phyloP scores from a whole-genome alignment of 2,888 invertebrate genomes.

The Glyphotaelius pellucidus region DNA sequence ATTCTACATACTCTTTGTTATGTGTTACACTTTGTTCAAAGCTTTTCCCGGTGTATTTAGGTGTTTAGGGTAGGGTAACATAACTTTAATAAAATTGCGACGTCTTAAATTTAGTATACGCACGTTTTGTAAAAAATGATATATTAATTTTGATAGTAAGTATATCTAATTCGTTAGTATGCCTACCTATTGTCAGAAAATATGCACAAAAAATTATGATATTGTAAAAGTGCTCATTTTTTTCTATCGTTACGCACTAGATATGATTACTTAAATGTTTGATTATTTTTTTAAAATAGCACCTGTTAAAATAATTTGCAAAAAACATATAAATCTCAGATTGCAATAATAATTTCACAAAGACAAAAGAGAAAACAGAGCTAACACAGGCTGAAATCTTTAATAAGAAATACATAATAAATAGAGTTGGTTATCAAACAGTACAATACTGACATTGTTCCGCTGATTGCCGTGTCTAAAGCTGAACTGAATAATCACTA shows the following conservation, averaged over 20 bases:
- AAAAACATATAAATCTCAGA: background rate
- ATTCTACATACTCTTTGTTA: too few relatives aligned
- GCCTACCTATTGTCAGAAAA: background rate
- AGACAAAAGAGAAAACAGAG: background rate
- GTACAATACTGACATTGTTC: conserved; percentile 19
- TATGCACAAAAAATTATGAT: background rate
- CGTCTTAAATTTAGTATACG: too few relatives aligned
- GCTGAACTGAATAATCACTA: conserved; percentile 25
- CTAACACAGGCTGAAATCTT: background rate
- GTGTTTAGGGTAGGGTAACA: too few relatives aligned
- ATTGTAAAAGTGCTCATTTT: background rate
- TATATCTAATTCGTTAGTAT: too few relatives aligned
- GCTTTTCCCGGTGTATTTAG: too few relatives aligned
- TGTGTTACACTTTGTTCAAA: too few relatives aligned
- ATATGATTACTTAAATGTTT: background rate
- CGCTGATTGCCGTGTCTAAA: background rate
- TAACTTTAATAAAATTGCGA: too few relatives aligned
- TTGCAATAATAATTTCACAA: background rate
- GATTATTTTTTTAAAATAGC: background rate
- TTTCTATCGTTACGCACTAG: background rate
- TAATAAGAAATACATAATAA: background rate
- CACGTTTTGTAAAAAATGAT: too few relatives aligned
- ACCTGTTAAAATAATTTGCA: background rate
- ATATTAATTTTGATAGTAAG: too few relatives aligned
- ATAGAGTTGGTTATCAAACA: background rate